A percentile compares a stretch with the other conserved stretches of the same genome.
Evolutionary conservation across 2,113 vertebrate species (phyloP).

Genomic region (Monarcha castaneiventris): DNA sequence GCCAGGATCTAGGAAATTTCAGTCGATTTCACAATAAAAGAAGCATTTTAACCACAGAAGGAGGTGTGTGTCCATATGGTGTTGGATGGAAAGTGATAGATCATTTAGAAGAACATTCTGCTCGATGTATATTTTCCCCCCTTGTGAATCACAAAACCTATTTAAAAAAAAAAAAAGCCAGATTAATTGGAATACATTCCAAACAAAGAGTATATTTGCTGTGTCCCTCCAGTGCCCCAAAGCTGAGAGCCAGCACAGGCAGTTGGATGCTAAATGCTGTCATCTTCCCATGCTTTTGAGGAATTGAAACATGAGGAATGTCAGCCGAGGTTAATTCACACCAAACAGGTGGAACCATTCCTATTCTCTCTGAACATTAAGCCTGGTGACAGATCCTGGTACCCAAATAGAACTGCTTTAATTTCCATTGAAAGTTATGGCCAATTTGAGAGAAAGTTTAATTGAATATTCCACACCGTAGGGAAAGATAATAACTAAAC

Average conservation of each 20-base stretch:
- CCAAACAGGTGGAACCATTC: constrained; percentile 23
- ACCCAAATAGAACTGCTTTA: constrained; percentile 53
- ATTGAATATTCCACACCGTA: constrained; percentile 59
- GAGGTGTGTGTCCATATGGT: not conserved
- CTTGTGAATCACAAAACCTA: not conserved
- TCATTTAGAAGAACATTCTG: constrained; percentile 12
- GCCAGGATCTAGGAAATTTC: not conserved
- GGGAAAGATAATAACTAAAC: constrained; percentile 60
- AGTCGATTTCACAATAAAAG: not conserved
- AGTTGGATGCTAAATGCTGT: not conserved
- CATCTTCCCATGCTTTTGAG: not conserved
- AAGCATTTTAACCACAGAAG: not conserved
- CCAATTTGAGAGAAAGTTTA: constrained; percentile 68
- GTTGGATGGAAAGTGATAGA: not conserved
- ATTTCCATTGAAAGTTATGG: constrained; percentile 59
- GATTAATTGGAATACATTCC: not conserved
- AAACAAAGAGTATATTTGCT: not conserved
- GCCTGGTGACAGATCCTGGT: constrained; percentile 31
- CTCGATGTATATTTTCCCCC: not conserved
- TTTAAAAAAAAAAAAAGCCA: not conserved
- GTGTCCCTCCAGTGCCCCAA: not conserved
- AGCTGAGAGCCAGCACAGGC: not conserved
- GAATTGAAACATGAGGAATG: not conserved
- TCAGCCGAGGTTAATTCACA: not conserved
- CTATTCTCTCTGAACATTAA: constrained; percentile 21